phyloP scores from a whole-genome alignment of 2,113 vertebrate genomes.

The Parotia lawesii region DNA sequence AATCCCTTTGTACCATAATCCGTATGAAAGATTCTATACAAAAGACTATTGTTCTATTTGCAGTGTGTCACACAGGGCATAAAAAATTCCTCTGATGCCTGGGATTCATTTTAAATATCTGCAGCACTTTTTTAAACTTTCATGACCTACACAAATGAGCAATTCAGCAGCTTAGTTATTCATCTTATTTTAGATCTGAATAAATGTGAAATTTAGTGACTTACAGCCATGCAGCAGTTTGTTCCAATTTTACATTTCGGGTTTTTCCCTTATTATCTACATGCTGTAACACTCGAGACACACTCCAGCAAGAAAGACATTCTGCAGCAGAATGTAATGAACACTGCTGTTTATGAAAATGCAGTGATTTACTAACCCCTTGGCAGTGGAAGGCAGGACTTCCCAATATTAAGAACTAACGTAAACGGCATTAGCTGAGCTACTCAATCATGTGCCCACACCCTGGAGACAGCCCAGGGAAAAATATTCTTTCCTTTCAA shows the following conservation, averaged over 20 bases:
- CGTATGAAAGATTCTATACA: background rate
- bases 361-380: slow-evolving; percentile 40
- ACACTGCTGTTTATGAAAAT: slow-evolving; percentile 36
- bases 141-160: slow-evolving; percentile 34
- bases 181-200: slow-evolving; percentile 20
- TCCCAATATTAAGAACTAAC: slow-evolving; percentile 21
- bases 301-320: slow-evolving; percentile 31
- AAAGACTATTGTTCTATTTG: background rate
- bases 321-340: slow-evolving; percentile 39
- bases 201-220: slow-evolving; percentile 13
- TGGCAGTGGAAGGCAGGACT: slow-evolving; percentile 6
- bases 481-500: background rate
- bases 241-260: slow-evolving; percentile 37
- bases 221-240: slow-evolving; percentile 1
- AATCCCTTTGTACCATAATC: background rate
- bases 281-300: background rate
- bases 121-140: slow-evolving; percentile 14
- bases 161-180: slow-evolving; percentile 23
- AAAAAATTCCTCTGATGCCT: background rate
- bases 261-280: slow-evolving; percentile 28
- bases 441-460: slow-evolving; percentile 35
- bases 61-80: background rate
- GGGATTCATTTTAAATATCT: slow-evolving; percentile 38
- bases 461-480: background rate
- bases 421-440: slow-evolving; percentile 8